Evolutionary conservation across 1,140 invertebrate genomes (phyloP).

Genomic region (Heliconius eleuchia): DNA sequence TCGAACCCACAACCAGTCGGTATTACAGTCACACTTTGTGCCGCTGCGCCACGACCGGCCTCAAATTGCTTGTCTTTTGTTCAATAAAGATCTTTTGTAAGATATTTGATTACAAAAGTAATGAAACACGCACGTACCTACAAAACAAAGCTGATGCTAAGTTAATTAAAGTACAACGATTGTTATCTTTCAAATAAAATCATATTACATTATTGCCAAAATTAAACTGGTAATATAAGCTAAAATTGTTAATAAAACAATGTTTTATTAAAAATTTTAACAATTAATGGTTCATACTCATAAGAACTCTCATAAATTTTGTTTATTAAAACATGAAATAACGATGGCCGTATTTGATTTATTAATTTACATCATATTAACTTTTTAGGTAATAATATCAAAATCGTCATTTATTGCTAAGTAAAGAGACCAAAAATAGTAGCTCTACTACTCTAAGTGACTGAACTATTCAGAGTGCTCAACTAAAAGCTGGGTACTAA

Average conservation of each 20-base stretch:
- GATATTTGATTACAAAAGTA: conserved; percentile 8
- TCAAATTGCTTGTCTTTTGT: neutral
- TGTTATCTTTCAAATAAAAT: conserved; percentile 33
- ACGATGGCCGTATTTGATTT: neutral
- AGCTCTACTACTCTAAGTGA: too few relatives aligned
- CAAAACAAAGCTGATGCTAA: conserved; percentile 23
- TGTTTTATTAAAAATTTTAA: conserved; percentile 16
- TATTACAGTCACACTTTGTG: too few relatives aligned
- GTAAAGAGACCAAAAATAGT: neutral
- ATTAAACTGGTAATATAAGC: conserved; percentile 28
- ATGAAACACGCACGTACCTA: neutral
- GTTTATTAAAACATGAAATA: neutral
- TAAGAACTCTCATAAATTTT: conserved; percentile 12
- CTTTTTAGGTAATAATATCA: neutral
- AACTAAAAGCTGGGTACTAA: too few relatives aligned
- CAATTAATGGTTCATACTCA: conserved; percentile 25
- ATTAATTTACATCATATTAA: neutral
- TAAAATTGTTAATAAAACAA: conserved; percentile 24
- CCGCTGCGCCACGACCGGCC: too few relatives aligned
- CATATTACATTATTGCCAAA: conserved; percentile 32
- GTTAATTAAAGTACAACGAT: conserved; percentile 32
- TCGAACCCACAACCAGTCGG: too few relatives aligned
- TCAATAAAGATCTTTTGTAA: neutral
- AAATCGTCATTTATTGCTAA: neutral
- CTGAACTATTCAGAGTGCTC: too few relatives aligned